Percentiles rank a stretch among this genome's conserved stretches.
Conservation (phyloP, 2,888 invertebrate genomes). For the Villa cingulata region DNA sequence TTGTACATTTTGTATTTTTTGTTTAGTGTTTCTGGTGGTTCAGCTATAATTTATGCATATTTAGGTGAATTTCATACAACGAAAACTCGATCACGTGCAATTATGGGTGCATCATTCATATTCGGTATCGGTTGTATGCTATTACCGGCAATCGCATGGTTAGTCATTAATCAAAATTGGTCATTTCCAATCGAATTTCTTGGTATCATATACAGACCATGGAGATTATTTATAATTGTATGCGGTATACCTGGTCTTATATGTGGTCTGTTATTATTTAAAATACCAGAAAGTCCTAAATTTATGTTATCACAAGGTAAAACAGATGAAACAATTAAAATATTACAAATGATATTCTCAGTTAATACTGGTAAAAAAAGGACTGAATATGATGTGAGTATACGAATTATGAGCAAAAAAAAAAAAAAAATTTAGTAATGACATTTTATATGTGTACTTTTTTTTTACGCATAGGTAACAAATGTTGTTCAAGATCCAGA, state of each 20-base stretch:
- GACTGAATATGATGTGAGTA: slow-evolving; percentile 21
- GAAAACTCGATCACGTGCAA: slow-evolving; percentile 35
- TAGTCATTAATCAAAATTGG: slow-evolving; percentile 29
- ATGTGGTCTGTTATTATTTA: slow-evolving; percentile 23
- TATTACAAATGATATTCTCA: slow-evolving; percentile 22
- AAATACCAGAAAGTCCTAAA: slow-evolving; percentile 32
- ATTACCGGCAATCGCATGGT: slow-evolving; percentile 29
- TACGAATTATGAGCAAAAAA: no score
- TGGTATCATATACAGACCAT: slow-evolving; percentile 26
- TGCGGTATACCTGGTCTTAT: slow-evolving; percentile 27
- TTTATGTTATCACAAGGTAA: slow-evolving; percentile 24
- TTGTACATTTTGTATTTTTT: neutral
- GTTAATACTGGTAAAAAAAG: slow-evolving; percentile 21
- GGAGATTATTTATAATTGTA: slow-evolving; percentile 29
- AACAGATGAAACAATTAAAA: slow-evolving; percentile 21
- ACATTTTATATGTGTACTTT: neutral
- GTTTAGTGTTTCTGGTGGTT: slow-evolving; percentile 35
- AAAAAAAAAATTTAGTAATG: no score
- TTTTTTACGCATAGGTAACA: neutral
- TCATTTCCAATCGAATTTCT: slow-evolving; percentile 21
- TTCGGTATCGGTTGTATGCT: slow-evolving; percentile 28
- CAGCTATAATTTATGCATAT: slow-evolving; percentile 40
- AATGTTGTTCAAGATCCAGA: neutral
- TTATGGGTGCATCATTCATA: slow-evolving; percentile 29
- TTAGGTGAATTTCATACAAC: slow-evolving; percentile 40